Evolutionary conservation across 2,888 invertebrate species (phyloP).

Genomic region (Suillia variegata): DNA sequence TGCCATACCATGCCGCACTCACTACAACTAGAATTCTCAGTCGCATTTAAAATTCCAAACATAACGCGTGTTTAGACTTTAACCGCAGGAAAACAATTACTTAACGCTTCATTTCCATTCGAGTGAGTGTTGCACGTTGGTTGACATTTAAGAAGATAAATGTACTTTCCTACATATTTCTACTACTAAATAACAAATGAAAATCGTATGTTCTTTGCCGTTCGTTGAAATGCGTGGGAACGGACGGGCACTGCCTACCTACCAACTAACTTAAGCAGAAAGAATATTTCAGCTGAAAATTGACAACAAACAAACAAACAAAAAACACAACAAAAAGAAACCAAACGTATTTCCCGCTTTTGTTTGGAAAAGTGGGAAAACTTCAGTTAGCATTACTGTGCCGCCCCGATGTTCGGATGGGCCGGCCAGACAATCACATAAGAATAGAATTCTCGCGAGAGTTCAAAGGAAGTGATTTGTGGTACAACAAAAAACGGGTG

Average conservation of each 20-base stretch:
- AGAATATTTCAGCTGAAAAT: too few relatives aligned
- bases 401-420: too few relatives aligned
- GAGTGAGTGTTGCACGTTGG: neutral
- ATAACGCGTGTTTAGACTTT: conserved; percentile 43
- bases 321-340: neutral
- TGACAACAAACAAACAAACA: neutral
- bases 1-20: too few relatives aligned
- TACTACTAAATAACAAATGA: neutral
- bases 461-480: conserved; percentile 18
- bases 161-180: neutral
- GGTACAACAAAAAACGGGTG: neutral
- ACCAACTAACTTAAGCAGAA: neutral
- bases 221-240: conserved; percentile 10
- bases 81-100: conserved; percentile 44
- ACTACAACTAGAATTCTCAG: too few relatives aligned
- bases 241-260: neutral
- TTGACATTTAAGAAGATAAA: conserved; percentile 1
- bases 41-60: conserved; percentile 7
- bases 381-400: conserved; percentile 11
- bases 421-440: conserved; percentile 6
- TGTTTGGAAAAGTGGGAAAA: conserved; percentile 10
- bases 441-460: neutral
- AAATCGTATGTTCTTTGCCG: neutral
- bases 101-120: neutral
- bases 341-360: neutral